Percentiles rank a stretch among this genome's conserved stretches.
Evolutionary conservation across 2,888 invertebrate species (phyloP).

Genomic region (Micoletzkya japonica): DNA sequence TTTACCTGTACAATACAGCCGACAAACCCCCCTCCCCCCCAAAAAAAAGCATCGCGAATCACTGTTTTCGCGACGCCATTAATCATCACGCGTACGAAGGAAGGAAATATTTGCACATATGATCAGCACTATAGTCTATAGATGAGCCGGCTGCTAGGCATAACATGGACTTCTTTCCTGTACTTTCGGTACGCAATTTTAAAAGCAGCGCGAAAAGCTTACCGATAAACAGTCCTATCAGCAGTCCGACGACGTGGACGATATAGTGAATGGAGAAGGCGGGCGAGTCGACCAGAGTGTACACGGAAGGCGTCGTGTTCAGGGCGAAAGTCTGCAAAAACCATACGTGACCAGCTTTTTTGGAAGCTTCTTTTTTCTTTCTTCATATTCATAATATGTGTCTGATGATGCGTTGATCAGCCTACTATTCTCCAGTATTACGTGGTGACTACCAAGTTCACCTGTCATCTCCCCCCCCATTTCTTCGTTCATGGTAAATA

Average conservation of each 20-base stretch:
- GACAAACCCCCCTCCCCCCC: too few species aligned
- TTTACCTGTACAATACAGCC: too few species aligned
- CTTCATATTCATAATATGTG: too few species aligned
- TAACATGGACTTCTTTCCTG: background rate
- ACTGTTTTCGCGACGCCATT: too few species aligned
- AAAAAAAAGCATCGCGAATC: too few species aligned
- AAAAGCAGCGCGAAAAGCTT: background rate
- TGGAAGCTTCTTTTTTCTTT: too few species aligned
- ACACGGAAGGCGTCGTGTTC: conserved; percentile 12
- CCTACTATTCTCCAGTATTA: too few species aligned
- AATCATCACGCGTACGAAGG: background rate
- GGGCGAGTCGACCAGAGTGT: conserved; percentile 17
- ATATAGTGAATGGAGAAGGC: conserved; percentile 3
- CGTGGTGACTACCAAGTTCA: too few species aligned
- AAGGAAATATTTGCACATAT: background rate
- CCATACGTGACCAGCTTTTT: too few species aligned
- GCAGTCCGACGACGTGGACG: conserved; percentile 9
- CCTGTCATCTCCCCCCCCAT: too few species aligned
- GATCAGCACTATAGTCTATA: background rate
- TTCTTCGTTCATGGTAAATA: too few species aligned
- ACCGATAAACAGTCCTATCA: conserved; percentile 9
- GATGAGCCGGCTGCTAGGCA: background rate
- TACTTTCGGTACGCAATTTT: background rate
- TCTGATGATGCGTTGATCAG: too few species aligned
- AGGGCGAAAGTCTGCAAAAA: conserved; percentile 12